Conservation (phyloP, 1,140 invertebrate species). For the Subanguina moxae region DNA sequence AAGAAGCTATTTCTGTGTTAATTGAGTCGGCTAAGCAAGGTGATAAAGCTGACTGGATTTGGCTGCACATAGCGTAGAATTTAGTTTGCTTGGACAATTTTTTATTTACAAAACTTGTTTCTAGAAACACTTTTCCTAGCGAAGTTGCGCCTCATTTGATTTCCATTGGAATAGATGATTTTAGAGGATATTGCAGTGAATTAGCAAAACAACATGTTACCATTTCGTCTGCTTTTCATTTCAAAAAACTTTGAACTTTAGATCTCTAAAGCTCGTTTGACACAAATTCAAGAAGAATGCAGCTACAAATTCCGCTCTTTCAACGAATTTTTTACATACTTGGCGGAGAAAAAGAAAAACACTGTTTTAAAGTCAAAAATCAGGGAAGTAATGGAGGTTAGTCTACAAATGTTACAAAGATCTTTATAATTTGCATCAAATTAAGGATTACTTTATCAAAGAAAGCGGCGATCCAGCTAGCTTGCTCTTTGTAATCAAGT, state of each 20-base stretch:
- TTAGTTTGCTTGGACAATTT: background rate
- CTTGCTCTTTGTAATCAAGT: background rate
- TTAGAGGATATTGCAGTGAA: background rate
- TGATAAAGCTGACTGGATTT: slow-evolving; percentile 1
- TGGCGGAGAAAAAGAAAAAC: slow-evolving; percentile 2
- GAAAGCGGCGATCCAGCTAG: background rate
- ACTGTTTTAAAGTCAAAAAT: background rate
- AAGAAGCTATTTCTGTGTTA: background rate
- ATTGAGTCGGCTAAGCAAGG: background rate
- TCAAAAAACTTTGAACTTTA: background rate
- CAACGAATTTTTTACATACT: background rate
- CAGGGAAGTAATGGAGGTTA: background rate
- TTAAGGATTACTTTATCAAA: background rate
- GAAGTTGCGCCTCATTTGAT: background rate
- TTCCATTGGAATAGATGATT: background rate
- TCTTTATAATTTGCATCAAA: background rate
- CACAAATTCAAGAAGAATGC: background rate
- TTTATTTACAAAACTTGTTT: background rate
- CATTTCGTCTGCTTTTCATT: too few relatives aligned
- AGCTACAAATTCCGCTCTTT: background rate
- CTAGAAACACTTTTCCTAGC: background rate
- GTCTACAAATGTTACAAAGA: too few relatives aligned
- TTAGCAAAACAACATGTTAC: background rate
- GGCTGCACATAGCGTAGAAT: background rate
- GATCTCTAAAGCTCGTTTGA: background rate